A percentile compares a stretch with the other conserved stretches of the same genome.
Conservation (phyloP, 2,888 invertebrate genomes). For the Bellardia bayeri region DNA sequence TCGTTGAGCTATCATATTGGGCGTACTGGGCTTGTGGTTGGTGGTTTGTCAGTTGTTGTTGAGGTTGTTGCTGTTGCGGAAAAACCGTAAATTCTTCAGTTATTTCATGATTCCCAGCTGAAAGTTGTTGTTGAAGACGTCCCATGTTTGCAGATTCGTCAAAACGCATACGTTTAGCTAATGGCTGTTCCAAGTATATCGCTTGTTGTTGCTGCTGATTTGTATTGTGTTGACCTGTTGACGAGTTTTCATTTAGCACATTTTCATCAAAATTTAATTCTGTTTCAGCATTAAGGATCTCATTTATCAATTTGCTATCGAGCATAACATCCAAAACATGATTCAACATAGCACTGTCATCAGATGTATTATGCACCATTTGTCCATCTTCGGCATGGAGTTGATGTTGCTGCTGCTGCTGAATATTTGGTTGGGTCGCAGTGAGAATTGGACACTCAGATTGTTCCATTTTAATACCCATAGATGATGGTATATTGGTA, state of each 20-base stretch:
- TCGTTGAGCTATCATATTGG: conserved; percentile 65
- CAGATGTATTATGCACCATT: conserved; percentile 79
- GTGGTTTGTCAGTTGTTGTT: conserved; percentile 36
- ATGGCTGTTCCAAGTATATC: conserved; percentile 75
- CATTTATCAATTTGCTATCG: conserved; percentile 82
- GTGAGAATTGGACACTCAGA: conserved; percentile 38
- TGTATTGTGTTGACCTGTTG: conserved; percentile 64
- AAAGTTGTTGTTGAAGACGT: conserved; percentile 52
- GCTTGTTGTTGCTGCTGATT: conserved; percentile 55
- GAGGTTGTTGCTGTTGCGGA: conserved; percentile 73
- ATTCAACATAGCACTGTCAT: conserved; percentile 81
- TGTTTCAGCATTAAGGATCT: conserved; percentile 79
- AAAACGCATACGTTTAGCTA: conserved; percentile 79
- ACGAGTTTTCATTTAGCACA: conserved; percentile 73
- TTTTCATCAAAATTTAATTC: conserved; percentile 81
- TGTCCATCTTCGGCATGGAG: conserved; percentile 74
- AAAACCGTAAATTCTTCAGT: conserved; percentile 75
- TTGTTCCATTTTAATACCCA: conserved; percentile 56
- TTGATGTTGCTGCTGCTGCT: conserved; percentile 74
- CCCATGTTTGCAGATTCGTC: conserved; percentile 75
- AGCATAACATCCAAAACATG: conserved; percentile 82
- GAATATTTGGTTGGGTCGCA: conserved; percentile 57
- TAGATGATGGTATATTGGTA: conserved; percentile 1
- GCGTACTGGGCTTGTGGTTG: conserved; percentile 62
- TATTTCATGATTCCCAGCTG: conserved; percentile 62